Evolutionary conservation across 2,113 vertebrate genomes (phyloP), one percentile per base, ranked within the genome.

Genomic region (Australoheros scitulus): DNA sequence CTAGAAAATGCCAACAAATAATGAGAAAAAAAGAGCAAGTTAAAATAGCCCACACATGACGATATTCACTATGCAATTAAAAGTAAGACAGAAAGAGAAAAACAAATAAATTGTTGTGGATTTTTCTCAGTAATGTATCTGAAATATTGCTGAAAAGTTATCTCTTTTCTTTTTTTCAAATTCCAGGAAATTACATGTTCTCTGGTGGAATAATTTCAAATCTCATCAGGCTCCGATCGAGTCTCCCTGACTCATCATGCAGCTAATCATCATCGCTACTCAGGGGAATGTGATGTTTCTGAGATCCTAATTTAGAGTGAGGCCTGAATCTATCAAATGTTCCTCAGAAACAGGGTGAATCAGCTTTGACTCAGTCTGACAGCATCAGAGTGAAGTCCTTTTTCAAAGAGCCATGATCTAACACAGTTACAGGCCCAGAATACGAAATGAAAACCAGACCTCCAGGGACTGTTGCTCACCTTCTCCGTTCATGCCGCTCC

Each of bases 401-500:
- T n/a, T 61, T 70, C 70, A 78, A 59, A 77, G 74, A 55, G 2
- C 20, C 26, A 10, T 14, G 17, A 26, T 52, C 47, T 72, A 72
- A 55, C 0, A 13, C 47, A 34, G 47, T 50, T 18, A 72, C 47
- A 14, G 29, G 41, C 17, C 36, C 57, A 11, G 82, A 80, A 60
- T 47, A 26, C 11, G 15, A 14, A 47, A 60, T 2, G 8, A 57
- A 78, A 15, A 61, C 1, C 41, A 61, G 47, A 14, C 17, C 47
- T 50, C 68, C 68, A 7, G 68, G 50, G 32, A 7, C 7, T 2
- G 24, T 14, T 1, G 60, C 91, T 91, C 84, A 95, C 95, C 94
- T 61, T 91, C 85, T 11, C 92, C 92, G 22, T 94, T 94, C 61
- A 76, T 0, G 41, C 22, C 43, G 34, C 72, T 89, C 88, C 56